Percentiles rank a stretch among this genome's conserved stretches.
Conservation (phyloP, 2,888 invertebrate species). For the Sceliomorpha sp. region DNA sequence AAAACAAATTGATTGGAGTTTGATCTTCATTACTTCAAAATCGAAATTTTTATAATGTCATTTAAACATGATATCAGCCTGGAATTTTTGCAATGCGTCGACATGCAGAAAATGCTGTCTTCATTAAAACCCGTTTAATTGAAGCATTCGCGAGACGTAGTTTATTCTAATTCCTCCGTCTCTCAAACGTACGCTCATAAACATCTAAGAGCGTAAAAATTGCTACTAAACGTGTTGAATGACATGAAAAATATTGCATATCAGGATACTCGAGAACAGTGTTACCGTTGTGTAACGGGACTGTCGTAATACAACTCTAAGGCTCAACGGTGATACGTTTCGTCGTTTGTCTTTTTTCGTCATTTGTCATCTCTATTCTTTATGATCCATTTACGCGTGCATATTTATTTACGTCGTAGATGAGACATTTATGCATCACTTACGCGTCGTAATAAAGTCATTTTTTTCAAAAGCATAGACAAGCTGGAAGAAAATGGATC, state of each 20-base stretch:
- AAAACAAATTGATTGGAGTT: too few species aligned
- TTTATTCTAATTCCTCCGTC: too few species aligned
- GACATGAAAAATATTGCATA: slow-evolving; percentile 44
- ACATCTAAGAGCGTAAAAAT: too few species aligned
- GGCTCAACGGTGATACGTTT: slow-evolving; percentile 39
- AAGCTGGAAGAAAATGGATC: slow-evolving; percentile 12
- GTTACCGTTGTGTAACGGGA: slow-evolving; percentile 41
- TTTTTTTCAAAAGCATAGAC: slow-evolving; percentile 13
- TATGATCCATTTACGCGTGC: slow-evolving; percentile 22
- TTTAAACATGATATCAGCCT: too few species aligned
- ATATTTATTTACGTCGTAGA: slow-evolving; percentile 11
- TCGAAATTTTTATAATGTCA: too few species aligned
- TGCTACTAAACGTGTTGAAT: slow-evolving; percentile 6
- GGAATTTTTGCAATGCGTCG: too few species aligned
- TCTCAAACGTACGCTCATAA: too few species aligned
- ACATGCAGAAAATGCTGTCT: too few species aligned
- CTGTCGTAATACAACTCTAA: slow-evolving; percentile 37
- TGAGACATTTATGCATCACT: slow-evolving; percentile 28
- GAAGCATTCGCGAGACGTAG: too few species aligned
- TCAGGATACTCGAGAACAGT: slow-evolving; percentile 12
- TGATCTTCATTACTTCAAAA: too few species aligned
- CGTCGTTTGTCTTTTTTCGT: slow-evolving; percentile 33
- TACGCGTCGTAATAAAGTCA: slow-evolving; percentile 20
- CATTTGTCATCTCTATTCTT: slow-evolving; percentile 39
- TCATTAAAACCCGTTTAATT: too few species aligned